Conservation (phyloP, 2,888 invertebrate species). For the Macrosoma leucophasiata region DNA sequence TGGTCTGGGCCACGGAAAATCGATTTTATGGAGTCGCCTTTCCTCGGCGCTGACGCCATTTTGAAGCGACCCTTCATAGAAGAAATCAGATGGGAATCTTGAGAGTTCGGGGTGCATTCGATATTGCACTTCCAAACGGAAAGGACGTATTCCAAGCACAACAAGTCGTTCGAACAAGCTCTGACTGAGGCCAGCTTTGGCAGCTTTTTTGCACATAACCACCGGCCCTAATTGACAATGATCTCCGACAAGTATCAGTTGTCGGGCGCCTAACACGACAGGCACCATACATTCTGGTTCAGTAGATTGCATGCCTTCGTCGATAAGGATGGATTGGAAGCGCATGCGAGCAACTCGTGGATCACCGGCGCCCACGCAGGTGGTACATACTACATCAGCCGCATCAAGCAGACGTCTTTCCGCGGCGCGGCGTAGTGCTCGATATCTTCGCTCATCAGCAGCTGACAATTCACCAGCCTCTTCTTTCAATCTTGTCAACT, state of each 20-base stretch:
- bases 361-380: conserved; percentile 99
- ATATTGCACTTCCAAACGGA: conserved; percentile 97
- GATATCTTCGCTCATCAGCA: conserved; percentile 95
- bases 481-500: conserved; percentile 96
- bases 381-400: conserved; percentile 99
- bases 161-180: conserved; percentile 98
- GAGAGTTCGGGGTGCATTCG: conserved; percentile 99
- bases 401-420: conserved; percentile 94
- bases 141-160: conserved; percentile 96
- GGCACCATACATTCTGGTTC: conserved; percentile 99
- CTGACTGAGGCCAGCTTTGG: conserved; percentile 96
- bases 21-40: conserved; percentile 89
- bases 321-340: conserved; percentile 97
- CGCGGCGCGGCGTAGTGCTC: conserved; percentile 91
- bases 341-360: conserved; percentile 93
- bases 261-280: conserved; percentile 97
- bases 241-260: conserved; percentile 98
- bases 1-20: conserved; percentile 98
- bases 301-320: conserved; percentile 98
- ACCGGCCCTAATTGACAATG: conserved; percentile 99
- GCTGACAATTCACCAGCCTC: conserved; percentile 98
- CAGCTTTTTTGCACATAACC: conserved; percentile 99
- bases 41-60: conserved; percentile 99
- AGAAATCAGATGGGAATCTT: conserved; percentile 98
- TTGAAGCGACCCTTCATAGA: conserved; percentile 98